phyloP scores from a whole-genome alignment of 2,888 invertebrate genomes.

The Lasioglossum zephyrum region DNA sequence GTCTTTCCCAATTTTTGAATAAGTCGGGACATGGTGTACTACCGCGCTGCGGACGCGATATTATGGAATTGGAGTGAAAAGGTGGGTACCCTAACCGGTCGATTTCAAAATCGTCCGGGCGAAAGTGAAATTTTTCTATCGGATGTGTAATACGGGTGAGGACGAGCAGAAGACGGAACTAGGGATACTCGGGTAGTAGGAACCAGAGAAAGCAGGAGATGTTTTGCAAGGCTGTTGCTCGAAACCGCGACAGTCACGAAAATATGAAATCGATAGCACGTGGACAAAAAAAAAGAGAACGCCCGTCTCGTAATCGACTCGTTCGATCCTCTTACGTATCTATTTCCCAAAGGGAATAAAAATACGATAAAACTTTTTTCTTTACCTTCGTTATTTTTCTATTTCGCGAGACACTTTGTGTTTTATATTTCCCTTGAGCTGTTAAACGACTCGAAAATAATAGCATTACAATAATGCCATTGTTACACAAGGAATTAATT shows the following conservation, averaged over 20 bases:
- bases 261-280: slow-evolving; percentile 2
- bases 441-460: not conserved
- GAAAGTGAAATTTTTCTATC: slow-evolving; percentile 56
- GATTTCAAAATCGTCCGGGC: slow-evolving; percentile 53
- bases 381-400: not conserved
- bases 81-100: not conserved
- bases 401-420: not conserved
- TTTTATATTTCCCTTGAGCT: not conserved
- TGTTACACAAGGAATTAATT: too few species aligned
- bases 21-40: not conserved
- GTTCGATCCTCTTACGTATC: not conserved
- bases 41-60: slow-evolving; percentile 2
- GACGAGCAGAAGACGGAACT: not conserved
- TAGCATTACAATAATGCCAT: not conserved
- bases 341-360: not conserved
- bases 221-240: slow-evolving; percentile 3
- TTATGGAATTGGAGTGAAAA: slow-evolving; percentile 52
- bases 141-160: not conserved
- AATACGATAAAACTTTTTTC: not conserved
- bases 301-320: not conserved
- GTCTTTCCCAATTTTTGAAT: slow-evolving; percentile 38
- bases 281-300: not conserved
- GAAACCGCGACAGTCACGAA: not conserved
- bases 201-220: slow-evolving; percentile 34
- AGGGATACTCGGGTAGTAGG: slow-evolving; percentile 9